Conservation (phyloP, 1,140 invertebrate species). For the Trachymyrmex cornetzi region DNA sequence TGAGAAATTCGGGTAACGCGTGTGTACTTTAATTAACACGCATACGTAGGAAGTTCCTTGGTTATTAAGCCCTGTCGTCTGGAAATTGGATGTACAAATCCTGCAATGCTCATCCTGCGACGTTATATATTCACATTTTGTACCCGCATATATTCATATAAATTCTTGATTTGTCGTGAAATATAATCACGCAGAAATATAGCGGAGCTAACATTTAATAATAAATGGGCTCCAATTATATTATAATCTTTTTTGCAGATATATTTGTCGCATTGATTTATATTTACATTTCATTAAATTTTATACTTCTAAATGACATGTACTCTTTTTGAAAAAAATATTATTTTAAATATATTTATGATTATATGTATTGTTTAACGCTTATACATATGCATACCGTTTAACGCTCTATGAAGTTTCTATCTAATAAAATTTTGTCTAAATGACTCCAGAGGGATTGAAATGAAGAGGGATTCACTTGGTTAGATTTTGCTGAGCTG, state of each 20-base stretch:
- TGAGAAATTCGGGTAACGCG: constrained; percentile 55
- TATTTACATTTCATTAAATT: constrained; percentile 33
- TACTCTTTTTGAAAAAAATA: not conserved
- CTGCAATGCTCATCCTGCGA: constrained; percentile 31
- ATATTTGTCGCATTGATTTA: not conserved
- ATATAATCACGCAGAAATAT: constrained; percentile 28
- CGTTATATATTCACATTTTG: constrained; percentile 8
- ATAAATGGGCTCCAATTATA: constrained; percentile 40
- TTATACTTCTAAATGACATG: not conserved
- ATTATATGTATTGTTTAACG: not conserved
- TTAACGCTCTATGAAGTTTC: not conserved
- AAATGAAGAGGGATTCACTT: constrained; percentile 15
- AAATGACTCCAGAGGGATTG: not conserved
- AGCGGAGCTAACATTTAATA: constrained; percentile 13
- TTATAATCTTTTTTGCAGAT: not conserved
- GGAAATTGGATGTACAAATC: constrained; percentile 61
- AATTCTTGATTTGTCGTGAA: constrained; percentile 49
- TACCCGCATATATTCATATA: constrained; percentile 8
- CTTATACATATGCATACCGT: too few species aligned
- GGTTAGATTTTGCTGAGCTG: constrained; percentile 12
- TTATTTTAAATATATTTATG: not conserved
- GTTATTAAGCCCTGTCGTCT: constrained; percentile 59
- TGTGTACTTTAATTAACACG: constrained; percentile 64
- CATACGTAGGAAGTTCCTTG: constrained; percentile 58
- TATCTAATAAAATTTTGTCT: not conserved